Conservation (phyloP, 2,113 vertebrate species). For the Salvelinus fontinalis region DNA sequence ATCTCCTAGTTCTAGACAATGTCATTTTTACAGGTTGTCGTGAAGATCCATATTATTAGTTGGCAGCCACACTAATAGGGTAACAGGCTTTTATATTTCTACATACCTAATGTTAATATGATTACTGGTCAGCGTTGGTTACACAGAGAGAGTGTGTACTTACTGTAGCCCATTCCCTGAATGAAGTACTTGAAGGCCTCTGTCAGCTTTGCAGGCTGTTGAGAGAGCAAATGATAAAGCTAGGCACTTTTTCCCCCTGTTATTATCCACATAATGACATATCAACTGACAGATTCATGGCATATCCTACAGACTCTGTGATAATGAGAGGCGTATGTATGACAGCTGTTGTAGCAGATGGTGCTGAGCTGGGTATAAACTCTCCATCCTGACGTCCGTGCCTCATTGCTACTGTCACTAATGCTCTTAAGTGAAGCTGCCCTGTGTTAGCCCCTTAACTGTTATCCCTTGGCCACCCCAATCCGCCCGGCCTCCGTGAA, state of each 20-base stretch:
- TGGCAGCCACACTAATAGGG: too few relatives aligned
- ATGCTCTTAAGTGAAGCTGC: conserved; percentile 62
- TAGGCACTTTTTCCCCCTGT: conserved; percentile 25
- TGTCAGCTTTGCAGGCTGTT: conserved; percentile 92
- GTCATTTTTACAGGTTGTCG: not conserved
- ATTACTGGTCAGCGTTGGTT: not conserved
- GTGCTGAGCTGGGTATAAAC: conserved; percentile 21
- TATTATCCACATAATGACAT: conserved; percentile 7
- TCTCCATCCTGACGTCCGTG: not conserved
- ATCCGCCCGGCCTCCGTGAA: not conserved
- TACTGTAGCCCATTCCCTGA: conserved; percentile 99
- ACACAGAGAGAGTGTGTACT: conserved; percentile 66
- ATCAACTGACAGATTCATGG: conserved; percentile 16
- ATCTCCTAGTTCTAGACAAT: conserved; percentile 51
- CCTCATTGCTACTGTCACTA: conserved; percentile 33
- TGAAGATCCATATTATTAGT: too few relatives aligned
- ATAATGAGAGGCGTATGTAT: conserved; percentile 33
- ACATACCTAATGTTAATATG: not conserved
- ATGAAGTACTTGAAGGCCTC: conserved; percentile 99
- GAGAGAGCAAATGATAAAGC: conserved; percentile 43
- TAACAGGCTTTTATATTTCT: not conserved
- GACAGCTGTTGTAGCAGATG: conserved; percentile 49
- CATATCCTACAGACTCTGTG: conserved; percentile 31
- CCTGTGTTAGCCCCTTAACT: not conserved
- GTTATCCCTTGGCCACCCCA: conserved; percentile 41